Percentiles rank a stretch among this genome's conserved stretches.
Evolutionary conservation across 2,113 vertebrate species (phyloP).

Genomic region (Podarcis cretensis): DNA sequence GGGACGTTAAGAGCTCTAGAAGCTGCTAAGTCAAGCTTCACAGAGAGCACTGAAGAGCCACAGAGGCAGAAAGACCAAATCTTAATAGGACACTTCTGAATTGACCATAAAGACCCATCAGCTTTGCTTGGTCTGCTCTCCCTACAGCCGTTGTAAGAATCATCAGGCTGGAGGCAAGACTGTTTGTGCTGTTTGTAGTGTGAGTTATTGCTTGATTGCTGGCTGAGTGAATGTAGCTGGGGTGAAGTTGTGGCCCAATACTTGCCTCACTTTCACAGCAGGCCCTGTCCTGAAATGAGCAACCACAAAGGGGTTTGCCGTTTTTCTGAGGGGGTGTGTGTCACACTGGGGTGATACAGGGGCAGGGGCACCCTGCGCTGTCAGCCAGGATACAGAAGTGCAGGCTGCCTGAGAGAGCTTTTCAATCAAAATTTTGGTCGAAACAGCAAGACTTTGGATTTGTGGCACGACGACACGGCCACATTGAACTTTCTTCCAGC

Average conservation of each 20-base stretch:
- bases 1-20: not conserved
- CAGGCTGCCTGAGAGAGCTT: conserved; percentile 18
- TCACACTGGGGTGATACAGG: too few relatives aligned
- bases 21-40: not conserved
- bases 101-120: conserved; percentile 1
- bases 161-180: too few relatives aligned
- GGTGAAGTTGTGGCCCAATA: too few relatives aligned
- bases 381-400: not conserved
- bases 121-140: not conserved
- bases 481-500: not conserved
- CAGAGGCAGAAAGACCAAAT: conserved; percentile 26
- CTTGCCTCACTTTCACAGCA: too few relatives aligned
- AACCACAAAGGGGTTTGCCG: too few relatives aligned
- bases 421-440: conserved; percentile 1
- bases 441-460: not conserved
- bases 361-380: too few relatives aligned
- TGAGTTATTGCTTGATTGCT: too few relatives aligned
- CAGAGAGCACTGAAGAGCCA: not conserved
- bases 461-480: not conserved
- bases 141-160: too few relatives aligned
- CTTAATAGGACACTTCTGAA: rapidly evolving
- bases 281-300: too few relatives aligned
- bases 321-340: too few relatives aligned
- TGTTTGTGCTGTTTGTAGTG: too few relatives aligned
- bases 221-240: too few relatives aligned